These are phyloP conservation scores for Drosophila micromelanica DNA, from an alignment of 1,140 invertebrate genomes.

Conservation along the genomic window DNA sequence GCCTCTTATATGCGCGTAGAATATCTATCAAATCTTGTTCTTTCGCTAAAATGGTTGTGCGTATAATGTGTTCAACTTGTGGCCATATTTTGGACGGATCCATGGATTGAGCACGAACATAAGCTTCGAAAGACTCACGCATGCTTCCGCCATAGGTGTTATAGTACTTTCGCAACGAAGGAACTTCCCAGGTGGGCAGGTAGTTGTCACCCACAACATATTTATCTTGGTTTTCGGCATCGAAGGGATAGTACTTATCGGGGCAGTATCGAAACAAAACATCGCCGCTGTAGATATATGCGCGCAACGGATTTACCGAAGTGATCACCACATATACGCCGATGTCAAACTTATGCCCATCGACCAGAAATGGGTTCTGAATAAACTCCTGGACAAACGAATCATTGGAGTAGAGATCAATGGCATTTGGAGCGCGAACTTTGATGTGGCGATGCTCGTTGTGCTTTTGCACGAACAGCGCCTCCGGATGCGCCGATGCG, in stretches of 20 bases:
- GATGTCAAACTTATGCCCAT: constrained; percentile 98
- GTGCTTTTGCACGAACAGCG: constrained; percentile 95
- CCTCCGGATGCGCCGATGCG: constrained; percentile 88
- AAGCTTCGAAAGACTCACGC: constrained; percentile 94
- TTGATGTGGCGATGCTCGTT: constrained; percentile 96
- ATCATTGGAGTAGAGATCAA: constrained; percentile 90
- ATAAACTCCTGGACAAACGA: constrained; percentile 97
- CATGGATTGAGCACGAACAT: constrained; percentile 88
- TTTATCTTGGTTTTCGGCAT: constrained; percentile 91
- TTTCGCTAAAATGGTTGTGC: constrained; percentile 90
- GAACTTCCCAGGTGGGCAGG: constrained; percentile 96
- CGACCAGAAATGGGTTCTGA: constrained; percentile 92
- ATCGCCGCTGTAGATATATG: constrained; percentile 96
- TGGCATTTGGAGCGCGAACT: constrained; percentile 89
- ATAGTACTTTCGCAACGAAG: constrained; percentile 92
- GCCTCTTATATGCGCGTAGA: constrained; percentile 85
- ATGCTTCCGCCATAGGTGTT: constrained; percentile 91
- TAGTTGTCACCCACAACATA: constrained; percentile 98
- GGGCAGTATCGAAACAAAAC: constrained; percentile 96
- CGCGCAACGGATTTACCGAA: constrained; percentile 94
- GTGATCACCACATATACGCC: constrained; percentile 97
- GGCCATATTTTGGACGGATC: constrained; percentile 92
- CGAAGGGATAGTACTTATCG: constrained; percentile 96
- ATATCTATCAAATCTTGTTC: constrained; percentile 88
- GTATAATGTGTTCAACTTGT: constrained; percentile 92